These are phyloP conservation scores for Lucinisca nassula DNA, from an alignment of 2,888 invertebrate species.

Conservation along the genomic window DNA sequence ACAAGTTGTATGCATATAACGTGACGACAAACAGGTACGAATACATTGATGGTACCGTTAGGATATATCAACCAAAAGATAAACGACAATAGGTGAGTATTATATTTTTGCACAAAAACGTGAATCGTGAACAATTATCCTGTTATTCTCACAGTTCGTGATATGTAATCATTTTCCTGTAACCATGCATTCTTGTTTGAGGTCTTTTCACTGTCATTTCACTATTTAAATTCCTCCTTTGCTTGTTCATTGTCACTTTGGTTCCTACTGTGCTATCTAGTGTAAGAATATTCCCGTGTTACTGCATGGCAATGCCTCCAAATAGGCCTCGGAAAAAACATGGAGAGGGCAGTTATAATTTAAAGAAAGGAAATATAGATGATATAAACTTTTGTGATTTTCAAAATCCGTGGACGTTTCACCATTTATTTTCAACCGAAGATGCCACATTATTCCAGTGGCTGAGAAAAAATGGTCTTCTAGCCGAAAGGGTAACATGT, in stretches of 20 bases:
- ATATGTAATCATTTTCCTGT: no score
- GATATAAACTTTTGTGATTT: background rate
- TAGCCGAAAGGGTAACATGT: background rate
- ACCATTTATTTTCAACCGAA: background rate
- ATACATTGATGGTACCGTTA: background rate
- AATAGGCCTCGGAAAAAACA: background rate
- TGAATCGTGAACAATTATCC: no score
- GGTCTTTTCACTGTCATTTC: no score
- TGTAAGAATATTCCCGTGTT: no score
- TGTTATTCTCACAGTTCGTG: no score
- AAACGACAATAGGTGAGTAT: background rate
- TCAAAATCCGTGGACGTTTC: slow-evolving; percentile 18
- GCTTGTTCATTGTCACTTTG: no score
- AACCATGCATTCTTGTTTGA: no score
- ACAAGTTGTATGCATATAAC: background rate
- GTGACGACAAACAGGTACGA: no score
- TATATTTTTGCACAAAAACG: no score
- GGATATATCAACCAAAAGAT: background rate
- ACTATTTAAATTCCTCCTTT: no score
- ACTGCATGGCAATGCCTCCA: no score
- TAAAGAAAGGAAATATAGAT: background rate
- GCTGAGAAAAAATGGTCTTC: background rate
- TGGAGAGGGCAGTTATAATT: background rate
- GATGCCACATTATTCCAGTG: background rate
- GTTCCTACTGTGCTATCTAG: no score